A percentile compares a stretch with the other conserved stretches of the same genome.
phyloP scores from a whole-genome alignment of 1,140 invertebrate species.

The Scaptomyza pallida region DNA sequence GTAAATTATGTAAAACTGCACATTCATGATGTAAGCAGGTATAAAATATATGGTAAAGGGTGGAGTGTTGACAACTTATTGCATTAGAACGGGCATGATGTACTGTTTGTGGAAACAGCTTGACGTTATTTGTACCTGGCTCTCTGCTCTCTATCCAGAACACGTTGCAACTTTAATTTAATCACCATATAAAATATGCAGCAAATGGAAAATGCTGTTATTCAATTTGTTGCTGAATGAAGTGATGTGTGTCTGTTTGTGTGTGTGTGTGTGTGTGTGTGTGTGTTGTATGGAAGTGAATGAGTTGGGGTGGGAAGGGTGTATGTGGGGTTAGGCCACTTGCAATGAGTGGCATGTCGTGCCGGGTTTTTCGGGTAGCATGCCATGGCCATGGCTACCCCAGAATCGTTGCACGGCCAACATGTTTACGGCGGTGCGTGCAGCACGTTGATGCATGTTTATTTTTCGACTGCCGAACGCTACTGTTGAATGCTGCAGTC shows the following conservation, averaged over 20 bases:
- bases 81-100: constrained; percentile 30
- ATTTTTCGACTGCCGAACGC: constrained; percentile 43
- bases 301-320: too few species aligned
- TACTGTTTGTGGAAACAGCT: constrained; percentile 18
- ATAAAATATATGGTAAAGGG: constrained; percentile 1
- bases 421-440: constrained; percentile 73
- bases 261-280: too few species aligned
- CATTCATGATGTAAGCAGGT: neutral
- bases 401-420: constrained; percentile 47
- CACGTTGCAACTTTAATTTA: constrained; percentile 68
- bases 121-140: constrained; percentile 24
- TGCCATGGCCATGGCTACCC: constrained; percentile 49
- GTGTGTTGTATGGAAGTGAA: neutral
- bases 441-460: constrained; percentile 68
- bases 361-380: constrained; percentile 51
- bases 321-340: too few species aligned
- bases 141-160: constrained; percentile 2
- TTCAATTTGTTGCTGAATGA: constrained; percentile 75
- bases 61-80: constrained; percentile 37
- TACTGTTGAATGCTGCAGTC: constrained; percentile 56
- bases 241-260: constrained; percentile 48
- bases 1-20: neutral
- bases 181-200: constrained; percentile 69
- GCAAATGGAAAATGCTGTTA: constrained; percentile 74
- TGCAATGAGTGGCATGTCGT: constrained; percentile 70